phyloP scores from a whole-genome alignment of 2,797 vertebrate species.

The Leuciscus waleckii region DNA sequence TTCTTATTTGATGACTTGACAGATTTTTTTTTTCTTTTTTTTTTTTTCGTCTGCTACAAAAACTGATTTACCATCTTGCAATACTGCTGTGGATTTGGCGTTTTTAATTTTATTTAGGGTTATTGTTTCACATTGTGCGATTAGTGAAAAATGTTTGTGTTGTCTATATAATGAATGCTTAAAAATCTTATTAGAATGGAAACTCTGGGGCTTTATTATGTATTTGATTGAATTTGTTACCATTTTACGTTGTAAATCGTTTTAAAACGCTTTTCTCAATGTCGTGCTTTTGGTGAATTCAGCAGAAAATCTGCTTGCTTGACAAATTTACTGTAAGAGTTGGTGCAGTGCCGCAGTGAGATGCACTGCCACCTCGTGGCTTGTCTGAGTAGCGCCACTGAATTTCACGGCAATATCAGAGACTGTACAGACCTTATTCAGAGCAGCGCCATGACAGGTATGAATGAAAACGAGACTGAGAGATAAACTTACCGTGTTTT shows the following conservation, averaged over 20 bases:
- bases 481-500: neutral
- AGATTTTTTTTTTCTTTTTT: neutral
- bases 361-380: slow-evolving; percentile 70
- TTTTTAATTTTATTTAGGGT: neutral
- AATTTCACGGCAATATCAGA: neutral
- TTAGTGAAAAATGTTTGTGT: neutral
- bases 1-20: slow-evolving; percentile 25
- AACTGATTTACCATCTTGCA: neutral
- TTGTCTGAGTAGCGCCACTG: neutral
- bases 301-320: slow-evolving; percentile 81
- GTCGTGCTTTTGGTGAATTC: slow-evolving; percentile 70
- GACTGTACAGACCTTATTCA: neutral
- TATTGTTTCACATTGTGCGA: neutral
- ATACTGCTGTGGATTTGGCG: neutral
- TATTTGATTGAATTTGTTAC: neutral
- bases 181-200: neutral
- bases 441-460: neutral
- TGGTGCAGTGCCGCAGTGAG: slow-evolving; percentile 79
- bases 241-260: neutral
- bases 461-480: neutral
- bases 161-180: neutral
- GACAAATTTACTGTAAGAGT: slow-evolving; percentile 82
- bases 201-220: neutral
- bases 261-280: slow-evolving; percentile 9
- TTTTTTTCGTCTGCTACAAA: neutral